Conservation (phyloP, 2,888 invertebrate species). For the Tinea pellionella region DNA sequence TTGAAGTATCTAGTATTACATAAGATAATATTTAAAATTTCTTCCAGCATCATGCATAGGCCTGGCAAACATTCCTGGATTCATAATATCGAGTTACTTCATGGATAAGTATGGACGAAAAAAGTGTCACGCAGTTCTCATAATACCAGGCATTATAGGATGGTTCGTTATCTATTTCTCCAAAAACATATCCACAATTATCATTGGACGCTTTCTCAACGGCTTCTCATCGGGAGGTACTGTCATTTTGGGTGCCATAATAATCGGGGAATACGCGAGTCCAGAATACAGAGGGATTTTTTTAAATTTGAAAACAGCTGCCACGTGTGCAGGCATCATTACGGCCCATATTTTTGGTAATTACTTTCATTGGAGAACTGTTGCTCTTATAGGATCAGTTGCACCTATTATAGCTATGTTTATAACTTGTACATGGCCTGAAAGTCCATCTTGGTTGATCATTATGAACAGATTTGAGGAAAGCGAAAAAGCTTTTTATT, state of each 20-base stretch:
- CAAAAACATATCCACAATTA: conserved; percentile 24
- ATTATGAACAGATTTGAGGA: conserved; percentile 17
- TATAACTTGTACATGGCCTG: conserved; percentile 14
- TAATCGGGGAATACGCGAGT: conserved; percentile 42
- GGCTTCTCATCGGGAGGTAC: conserved; percentile 33
- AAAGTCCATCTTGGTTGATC: conserved; percentile 23
- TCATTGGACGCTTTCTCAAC: conserved; percentile 30
- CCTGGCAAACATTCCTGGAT: conserved; percentile 29
- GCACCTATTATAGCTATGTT: not conserved
- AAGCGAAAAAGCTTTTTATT: conserved; percentile 11
- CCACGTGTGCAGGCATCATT: conserved; percentile 25
- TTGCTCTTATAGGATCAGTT: conserved; percentile 13
- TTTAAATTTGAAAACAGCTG: conserved; percentile 37
- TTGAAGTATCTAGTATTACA: too few relatives aligned
- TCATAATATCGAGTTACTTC: conserved; percentile 28
- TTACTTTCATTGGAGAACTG: conserved; percentile 16
- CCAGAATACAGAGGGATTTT: conserved; percentile 40
- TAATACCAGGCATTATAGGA: conserved; percentile 31
- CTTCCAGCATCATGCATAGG: conserved; percentile 26
- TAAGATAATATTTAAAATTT: not conserved
- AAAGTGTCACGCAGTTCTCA: conserved; percentile 25
- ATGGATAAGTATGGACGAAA: conserved; percentile 36
- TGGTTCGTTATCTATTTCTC: conserved; percentile 34
- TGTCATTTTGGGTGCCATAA: conserved; percentile 32
- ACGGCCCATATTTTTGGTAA: conserved; percentile 15